A percentile compares a stretch with the other conserved stretches of the same genome.
Conservation (phyloP, 92 coral and sea anemone species). For the Siderastrea siderea region DNA sequence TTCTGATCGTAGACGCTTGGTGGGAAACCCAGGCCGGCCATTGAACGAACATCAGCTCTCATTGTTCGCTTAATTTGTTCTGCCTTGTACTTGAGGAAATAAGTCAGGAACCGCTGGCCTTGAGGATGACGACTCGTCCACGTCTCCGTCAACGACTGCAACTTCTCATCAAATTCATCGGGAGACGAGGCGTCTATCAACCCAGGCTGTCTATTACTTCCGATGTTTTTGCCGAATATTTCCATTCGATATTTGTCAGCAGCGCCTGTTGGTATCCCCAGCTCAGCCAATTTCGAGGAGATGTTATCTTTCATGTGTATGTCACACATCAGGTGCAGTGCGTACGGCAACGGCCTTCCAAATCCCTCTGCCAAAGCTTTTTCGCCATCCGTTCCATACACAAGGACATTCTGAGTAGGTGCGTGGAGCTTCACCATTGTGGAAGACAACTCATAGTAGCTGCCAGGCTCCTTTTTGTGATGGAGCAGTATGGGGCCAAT, state of each 20-base stretch:
- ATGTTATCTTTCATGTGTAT: constrained; percentile 39
- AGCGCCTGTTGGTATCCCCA: not conserved
- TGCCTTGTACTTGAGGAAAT: constrained; percentile 10
- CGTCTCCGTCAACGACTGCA: not conserved
- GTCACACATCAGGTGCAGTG: constrained; percentile 52
- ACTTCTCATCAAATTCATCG: constrained; percentile 30
- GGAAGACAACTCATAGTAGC: constrained; percentile 38
- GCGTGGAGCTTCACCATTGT: constrained; percentile 43
- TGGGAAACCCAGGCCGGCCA: no score
- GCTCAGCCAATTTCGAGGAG: constrained; percentile 3
- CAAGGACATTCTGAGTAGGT: constrained; percentile 36
- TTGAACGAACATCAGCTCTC: no score
- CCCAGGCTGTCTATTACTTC: not conserved
- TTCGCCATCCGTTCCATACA: constrained; percentile 60
- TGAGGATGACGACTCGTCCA: constrained; percentile 8
- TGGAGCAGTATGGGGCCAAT: constrained; percentile 65
- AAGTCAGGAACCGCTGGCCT: constrained; percentile 11
- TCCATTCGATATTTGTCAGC: constrained; percentile 8
- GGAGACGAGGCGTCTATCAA: not conserved
- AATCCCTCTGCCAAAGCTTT: constrained; percentile 41
- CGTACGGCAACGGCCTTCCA: constrained; percentile 51
- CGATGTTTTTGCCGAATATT: not conserved
- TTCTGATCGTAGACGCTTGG: no score
- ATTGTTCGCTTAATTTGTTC: constrained; percentile 24
- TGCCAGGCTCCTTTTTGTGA: constrained; percentile 42